Conservation (phyloP, 2,797 vertebrate genomes). For the Aythya fuligula region DNA sequence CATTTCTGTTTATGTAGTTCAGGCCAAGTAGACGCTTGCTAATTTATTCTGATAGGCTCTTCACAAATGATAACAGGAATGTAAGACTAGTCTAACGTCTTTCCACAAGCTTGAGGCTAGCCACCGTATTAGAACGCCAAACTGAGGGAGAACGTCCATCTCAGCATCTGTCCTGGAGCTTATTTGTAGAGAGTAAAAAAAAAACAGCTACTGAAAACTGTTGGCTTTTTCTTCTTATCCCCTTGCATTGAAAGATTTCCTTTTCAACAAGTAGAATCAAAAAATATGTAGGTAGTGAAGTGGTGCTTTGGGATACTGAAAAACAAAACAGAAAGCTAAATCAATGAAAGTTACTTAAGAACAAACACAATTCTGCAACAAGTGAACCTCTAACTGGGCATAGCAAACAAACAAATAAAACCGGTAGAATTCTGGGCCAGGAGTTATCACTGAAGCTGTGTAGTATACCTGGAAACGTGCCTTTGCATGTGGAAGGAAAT, state of each 20-base stretch:
- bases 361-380: not conserved
- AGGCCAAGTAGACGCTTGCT: not conserved
- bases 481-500: not conserved
- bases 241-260: not conserved
- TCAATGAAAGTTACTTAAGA: not conserved
- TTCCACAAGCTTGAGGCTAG: not conserved
- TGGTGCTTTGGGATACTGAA: not conserved
- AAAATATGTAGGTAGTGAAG: not conserved
- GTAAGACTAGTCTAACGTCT: not conserved
- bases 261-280: not conserved
- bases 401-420: not conserved
- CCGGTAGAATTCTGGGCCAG: not conserved
- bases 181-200: not conserved
- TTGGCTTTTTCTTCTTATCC: not conserved
- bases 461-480: not conserved
- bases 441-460: not conserved
- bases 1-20: not conserved
- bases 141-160: not conserved
- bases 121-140: not conserved
- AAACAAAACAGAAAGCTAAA: not conserved
- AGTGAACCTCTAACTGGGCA: not conserved
- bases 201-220: not conserved
- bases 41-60: not conserved
- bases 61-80: not conserved
- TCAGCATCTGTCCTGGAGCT: not conserved